These are phyloP conservation scores for Bombus waltoni DNA, from an alignment of 1,140 invertebrate species.

Conservation along the genomic window DNA sequence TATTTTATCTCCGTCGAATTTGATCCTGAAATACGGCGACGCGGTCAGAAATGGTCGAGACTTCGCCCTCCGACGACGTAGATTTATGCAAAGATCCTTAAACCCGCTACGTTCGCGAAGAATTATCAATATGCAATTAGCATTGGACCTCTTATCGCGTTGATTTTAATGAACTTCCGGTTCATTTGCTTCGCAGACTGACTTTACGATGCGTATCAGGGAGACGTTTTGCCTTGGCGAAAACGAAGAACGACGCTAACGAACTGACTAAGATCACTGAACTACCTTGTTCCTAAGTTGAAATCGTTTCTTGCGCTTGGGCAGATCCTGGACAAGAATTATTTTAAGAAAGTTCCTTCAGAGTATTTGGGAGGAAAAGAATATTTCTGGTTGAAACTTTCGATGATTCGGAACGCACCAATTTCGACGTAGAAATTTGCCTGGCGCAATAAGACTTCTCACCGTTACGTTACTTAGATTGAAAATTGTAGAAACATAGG, in stretches of 20 bases:
- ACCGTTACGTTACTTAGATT: too few species aligned
- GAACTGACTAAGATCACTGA: background rate
- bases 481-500: too few species aligned
- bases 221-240: background rate
- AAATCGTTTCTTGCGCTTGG: too few species aligned
- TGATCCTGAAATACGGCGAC: slow-evolving; percentile 65
- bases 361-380: background rate
- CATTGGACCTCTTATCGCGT: background rate
- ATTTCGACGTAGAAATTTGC: too few species aligned
- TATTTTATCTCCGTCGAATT: slow-evolving; percentile 65
- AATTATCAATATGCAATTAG: slow-evolving; percentile 49
- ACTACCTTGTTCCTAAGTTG: too few species aligned
- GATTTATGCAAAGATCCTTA: slow-evolving; percentile 46
- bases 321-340: background rate
- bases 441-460: too few species aligned
- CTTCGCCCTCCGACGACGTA: background rate
- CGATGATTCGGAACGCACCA: too few species aligned
- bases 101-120: background rate
- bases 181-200: background rate
- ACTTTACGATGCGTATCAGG: background rate
- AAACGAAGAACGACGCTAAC: background rate
- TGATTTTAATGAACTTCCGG: slow-evolving; percentile 17
- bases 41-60: slow-evolving; percentile 14
- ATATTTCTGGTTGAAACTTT: background rate
- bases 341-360: background rate